Base-by-base conservation (phyloP, 2,888 invertebrate species). In the Mongoloraphidia duomilia region DNA sequence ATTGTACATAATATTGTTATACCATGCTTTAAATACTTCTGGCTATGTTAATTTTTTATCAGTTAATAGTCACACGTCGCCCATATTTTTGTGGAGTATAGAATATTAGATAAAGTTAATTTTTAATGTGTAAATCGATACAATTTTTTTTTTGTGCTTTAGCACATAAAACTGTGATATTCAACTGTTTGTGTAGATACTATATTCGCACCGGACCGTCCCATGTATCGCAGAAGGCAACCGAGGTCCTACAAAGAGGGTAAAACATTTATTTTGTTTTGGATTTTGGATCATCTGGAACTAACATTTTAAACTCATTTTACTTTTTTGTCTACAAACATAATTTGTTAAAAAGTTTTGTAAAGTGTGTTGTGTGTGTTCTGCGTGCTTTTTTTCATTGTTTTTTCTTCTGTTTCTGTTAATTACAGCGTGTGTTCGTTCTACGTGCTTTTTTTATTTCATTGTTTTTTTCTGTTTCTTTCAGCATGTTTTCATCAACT, bases 231-330 rank as follows among this genome's bases (percentile, higher is more conserved):
- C 64, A 67, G 65, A 61, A 66, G 63, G 60, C 58, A 61, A 50
- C 73, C 75, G 58, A 68, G 67, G 58, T 68, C 70, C 54, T 72
- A 75, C 62, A 71, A 71, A 68, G 65, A 70, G 68, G 76, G 76
- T 76, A 76, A 75, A 55, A 13, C 14, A 37, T 17, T 35, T 14
- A 47, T 49, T 52, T 52, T 11, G 36, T 50, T 51, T 51, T 39
- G 35, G 41, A 49, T 42, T 53, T 49, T 44, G 49, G 49, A 44
- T 53, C 45, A 41, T 49, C 36, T 52, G 46, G 41, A 26, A 26
- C 26, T 26, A 26, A 26, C 26, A 26, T 26, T 26, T 26, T 26
- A 5, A 5, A 26, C 26, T 26, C 26, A 26, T 26, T 26, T 26
- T 26, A 26, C 26, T 26, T 26, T 26, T 26, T 26, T 26, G 26